Evolutionary conservation across 2,888 invertebrate species (phyloP).

Genomic region (Seira ritae): DNA sequence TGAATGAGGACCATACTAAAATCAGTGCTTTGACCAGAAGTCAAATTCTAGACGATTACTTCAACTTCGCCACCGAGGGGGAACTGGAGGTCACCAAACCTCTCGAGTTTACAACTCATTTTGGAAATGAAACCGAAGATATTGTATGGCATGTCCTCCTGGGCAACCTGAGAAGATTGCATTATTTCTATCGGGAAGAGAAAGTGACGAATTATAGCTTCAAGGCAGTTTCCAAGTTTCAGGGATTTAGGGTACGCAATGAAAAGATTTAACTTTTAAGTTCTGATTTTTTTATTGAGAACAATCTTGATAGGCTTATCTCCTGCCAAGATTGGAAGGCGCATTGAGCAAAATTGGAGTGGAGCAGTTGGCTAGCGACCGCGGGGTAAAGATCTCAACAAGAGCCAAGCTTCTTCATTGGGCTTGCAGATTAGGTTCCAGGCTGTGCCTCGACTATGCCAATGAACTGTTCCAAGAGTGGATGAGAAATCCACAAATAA

Average conservation of each 20-base stretch:
- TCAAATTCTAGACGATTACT: slow-evolving; percentile 77
- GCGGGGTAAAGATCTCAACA: slow-evolving; percentile 42
- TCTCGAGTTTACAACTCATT: slow-evolving; percentile 59
- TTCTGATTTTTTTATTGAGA: no score
- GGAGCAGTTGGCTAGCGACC: slow-evolving; percentile 53
- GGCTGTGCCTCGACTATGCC: slow-evolving; percentile 52
- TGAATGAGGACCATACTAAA: slow-evolving; percentile 74
- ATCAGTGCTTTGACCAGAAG: slow-evolving; percentile 76
- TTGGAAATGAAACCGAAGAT: slow-evolving; percentile 55
- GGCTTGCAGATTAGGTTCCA: slow-evolving; percentile 57
- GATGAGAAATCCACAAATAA: slow-evolving; percentile 40
- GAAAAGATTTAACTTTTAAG: neutral
- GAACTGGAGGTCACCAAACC: slow-evolving; percentile 39
- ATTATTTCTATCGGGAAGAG: slow-evolving; percentile 56
- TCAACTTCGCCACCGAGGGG: slow-evolving; percentile 72
- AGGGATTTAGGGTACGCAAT: slow-evolving; percentile 41
- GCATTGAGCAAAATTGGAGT: slow-evolving; percentile 54
- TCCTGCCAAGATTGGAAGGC: slow-evolving; percentile 56
- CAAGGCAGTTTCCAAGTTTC: slow-evolving; percentile 30
- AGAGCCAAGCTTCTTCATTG: slow-evolving; percentile 49
- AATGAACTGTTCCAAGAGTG: slow-evolving; percentile 47
- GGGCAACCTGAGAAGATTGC: slow-evolving; percentile 41
- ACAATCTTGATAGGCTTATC: slow-evolving; percentile 57
- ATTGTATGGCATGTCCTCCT: slow-evolving; percentile 55
- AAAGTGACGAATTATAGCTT: neutral